Conservation (phyloP, 2,113 vertebrate genomes). For the Xiphias gladius region DNA sequence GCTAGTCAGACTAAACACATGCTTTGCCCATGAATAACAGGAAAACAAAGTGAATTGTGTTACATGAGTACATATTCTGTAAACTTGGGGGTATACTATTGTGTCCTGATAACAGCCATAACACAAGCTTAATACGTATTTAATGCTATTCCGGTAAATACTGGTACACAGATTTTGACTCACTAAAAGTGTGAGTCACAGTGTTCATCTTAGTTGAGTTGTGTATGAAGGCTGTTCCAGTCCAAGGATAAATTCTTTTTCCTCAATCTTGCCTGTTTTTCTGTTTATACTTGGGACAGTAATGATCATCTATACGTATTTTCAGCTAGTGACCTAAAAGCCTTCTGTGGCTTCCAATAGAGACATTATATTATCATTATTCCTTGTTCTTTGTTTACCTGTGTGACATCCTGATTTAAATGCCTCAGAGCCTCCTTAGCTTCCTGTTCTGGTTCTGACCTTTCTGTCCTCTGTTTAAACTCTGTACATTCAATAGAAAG, state of each 20-base stretch:
- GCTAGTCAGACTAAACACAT: not conserved
- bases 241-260: too few species aligned
- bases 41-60: not conserved
- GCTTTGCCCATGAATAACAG: not conserved
- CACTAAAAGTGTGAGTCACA: not conserved
- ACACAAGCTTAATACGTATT: not conserved
- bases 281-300: too few species aligned
- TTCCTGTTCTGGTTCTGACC: slow-evolving; percentile 47
- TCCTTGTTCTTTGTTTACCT: not conserved
- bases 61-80: not conserved
- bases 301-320: too few species aligned
- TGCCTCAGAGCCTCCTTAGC: slow-evolving; percentile 5
- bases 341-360: not conserved
- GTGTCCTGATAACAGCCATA: not conserved
- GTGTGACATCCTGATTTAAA: slow-evolving; percentile 48
- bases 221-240: too few species aligned
- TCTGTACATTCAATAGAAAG: slow-evolving; percentile 33
- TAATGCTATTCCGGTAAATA: not conserved
- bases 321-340: not conserved
- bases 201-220: not conserved
- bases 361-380: not conserved
- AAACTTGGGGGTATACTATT: not conserved
- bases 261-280: not conserved
- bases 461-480: slow-evolving; percentile 39
- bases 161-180: not conserved